Conservation (phyloP, 2,888 invertebrate species). For the Sycophila texana region DNA sequence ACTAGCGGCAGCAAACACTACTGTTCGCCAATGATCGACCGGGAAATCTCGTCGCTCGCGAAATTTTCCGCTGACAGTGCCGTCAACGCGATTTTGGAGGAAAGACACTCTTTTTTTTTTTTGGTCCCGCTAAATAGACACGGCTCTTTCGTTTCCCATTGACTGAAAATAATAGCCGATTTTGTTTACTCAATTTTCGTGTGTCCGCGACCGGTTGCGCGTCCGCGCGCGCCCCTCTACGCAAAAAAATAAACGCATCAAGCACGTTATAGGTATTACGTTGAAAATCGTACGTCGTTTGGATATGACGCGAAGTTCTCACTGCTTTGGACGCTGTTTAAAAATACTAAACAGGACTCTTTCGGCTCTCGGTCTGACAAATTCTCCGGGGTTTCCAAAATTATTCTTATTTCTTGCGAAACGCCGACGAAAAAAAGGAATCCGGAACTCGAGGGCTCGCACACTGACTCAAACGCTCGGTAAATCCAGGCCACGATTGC, state of each 20-base stretch:
- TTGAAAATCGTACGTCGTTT: conserved; percentile 35
- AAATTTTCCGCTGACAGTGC: conserved; percentile 16
- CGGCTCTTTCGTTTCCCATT: conserved; percentile 26
- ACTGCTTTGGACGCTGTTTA: conserved; percentile 38
- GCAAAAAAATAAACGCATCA: neutral
- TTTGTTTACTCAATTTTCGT: neutral
- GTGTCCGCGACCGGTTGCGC: neutral
- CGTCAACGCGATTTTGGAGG: neutral
- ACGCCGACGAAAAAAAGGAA: conserved; percentile 52
- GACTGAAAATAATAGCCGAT: conserved; percentile 6
- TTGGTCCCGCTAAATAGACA: conserved; percentile 16
- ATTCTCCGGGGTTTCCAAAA: conserved; percentile 56
- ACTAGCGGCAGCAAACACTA: conserved; percentile 32
- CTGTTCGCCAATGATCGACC: conserved; percentile 50
- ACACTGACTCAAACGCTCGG: conserved; percentile 14
- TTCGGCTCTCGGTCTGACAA: conserved; percentile 32
- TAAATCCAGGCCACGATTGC: conserved; percentile 32
- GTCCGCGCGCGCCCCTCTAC: conserved; percentile 7
- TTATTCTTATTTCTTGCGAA: conserved; percentile 55
- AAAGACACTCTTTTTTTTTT: neutral
- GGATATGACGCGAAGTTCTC: conserved; percentile 35
- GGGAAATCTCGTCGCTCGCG: conserved; percentile 57
- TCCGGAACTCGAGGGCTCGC: conserved; percentile 39
- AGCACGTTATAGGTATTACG: neutral
- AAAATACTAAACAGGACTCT: conserved; percentile 43